A percentile compares a stretch with the other conserved stretches of the same genome.
phyloP scores from a whole-genome alignment of 2,797 vertebrate species.

The Ceryle rudis region DNA sequence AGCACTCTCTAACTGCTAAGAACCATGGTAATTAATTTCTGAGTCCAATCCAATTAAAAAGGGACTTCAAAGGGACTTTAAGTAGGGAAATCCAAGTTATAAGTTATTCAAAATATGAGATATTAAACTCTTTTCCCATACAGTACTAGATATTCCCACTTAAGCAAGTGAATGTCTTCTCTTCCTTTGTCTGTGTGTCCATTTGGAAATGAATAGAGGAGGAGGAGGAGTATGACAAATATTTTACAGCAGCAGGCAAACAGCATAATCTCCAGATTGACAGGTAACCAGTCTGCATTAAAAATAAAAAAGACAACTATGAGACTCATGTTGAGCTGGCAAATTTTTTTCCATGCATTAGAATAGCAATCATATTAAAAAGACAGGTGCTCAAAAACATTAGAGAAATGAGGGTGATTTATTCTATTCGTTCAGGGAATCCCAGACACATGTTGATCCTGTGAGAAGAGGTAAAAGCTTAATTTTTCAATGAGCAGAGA shows the following conservation, averaged over 20 bases:
- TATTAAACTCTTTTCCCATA: not conserved
- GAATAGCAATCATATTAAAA: not conserved
- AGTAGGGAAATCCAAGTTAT: not conserved
- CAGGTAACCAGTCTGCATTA: not conserved
- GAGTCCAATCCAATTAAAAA: slow-evolving; percentile 42
- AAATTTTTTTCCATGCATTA: not conserved
- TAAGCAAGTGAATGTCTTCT: not conserved
- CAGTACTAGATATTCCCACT: not conserved
- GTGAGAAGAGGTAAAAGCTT: not conserved
- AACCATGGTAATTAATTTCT: slow-evolving; percentile 52
- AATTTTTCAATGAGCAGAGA: not conserved
- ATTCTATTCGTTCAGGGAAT: not conserved
- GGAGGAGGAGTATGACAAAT: not conserved
- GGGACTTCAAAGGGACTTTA: slow-evolving; percentile 42
- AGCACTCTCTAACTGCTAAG: not conserved
- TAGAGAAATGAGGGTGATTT: slow-evolving; percentile 50
- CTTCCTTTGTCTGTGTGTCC: not conserved
- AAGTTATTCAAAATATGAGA: not conserved
- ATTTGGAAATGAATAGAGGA: not conserved
- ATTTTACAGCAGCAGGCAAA: not conserved
- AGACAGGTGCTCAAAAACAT: slow-evolving; percentile 20
- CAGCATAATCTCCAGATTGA: not conserved
- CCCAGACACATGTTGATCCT: slow-evolving; percentile 8
- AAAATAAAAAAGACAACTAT: not conserved
- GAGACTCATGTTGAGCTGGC: slow-evolving; percentile 1